Conservation (phyloP, 2,113 vertebrate species). For the Vulpes vulpes region DNA sequence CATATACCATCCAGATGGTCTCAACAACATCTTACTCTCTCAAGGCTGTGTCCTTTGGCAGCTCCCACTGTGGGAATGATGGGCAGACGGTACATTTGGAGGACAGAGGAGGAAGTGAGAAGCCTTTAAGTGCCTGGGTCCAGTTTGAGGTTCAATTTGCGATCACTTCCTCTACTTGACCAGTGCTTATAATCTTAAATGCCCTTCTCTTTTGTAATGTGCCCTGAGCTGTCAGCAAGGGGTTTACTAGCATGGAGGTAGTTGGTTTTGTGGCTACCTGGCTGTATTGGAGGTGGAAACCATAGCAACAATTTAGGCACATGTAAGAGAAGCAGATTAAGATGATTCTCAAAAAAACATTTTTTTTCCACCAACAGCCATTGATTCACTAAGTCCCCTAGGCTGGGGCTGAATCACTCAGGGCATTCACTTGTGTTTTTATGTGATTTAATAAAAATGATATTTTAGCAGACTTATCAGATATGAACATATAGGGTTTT, state of each 20-base stretch:
- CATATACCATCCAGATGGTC: neutral
- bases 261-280: neutral
- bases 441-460: neutral
- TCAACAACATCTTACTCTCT: neutral
- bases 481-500: neutral
- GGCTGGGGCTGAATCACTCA: neutral
- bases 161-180: neutral
- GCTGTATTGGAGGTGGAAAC: neutral
- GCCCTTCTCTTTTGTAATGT: neutral
- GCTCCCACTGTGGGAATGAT: neutral
- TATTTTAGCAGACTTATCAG: neutral
- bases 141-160: neutral
- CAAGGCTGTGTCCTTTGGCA: neutral
- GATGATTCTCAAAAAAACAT: neutral
- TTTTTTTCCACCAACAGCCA: neutral
- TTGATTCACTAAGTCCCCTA: neutral
- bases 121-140: neutral
- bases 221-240: neutral
- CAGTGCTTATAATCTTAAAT: neutral
- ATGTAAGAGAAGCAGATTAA: neutral
- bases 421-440: neutral
- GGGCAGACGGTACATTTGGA: neutral
- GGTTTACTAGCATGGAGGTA: neutral
- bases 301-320: neutral
- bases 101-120: neutral